phyloP scores from a whole-genome alignment of 2,797 vertebrate genomes.

The Cyclopterus lumpus region DNA sequence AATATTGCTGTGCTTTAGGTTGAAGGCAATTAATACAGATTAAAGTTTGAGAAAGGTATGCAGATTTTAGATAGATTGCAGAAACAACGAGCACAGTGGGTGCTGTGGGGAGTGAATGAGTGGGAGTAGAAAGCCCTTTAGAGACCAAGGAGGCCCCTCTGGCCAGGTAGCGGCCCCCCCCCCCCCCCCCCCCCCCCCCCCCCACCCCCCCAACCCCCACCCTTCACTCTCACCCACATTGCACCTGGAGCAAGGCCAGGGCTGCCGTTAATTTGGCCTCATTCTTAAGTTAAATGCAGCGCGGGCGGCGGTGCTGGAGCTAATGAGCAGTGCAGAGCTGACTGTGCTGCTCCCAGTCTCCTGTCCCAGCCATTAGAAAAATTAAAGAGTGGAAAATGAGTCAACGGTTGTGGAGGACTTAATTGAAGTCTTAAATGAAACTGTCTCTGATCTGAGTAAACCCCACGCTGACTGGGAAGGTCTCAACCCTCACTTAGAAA shows the following conservation, averaged over 20 bases:
- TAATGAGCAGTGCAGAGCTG: slow-evolving; percentile 88
- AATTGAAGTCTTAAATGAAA: slow-evolving; percentile 83
- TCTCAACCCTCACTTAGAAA: slow-evolving; percentile 30
- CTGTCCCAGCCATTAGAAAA: slow-evolving; percentile 87
- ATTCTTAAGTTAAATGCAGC: slow-evolving; percentile 87
- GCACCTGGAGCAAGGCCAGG: slow-evolving; percentile 83
- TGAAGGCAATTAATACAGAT: slow-evolving; percentile 9
- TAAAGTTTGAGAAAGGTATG: slow-evolving; percentile 17
- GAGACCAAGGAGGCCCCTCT: slow-evolving; percentile 34
- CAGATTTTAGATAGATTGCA: slow-evolving; percentile 29
- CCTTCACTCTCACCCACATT: slow-evolving; percentile 72
- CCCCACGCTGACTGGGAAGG: slow-evolving; percentile 61
- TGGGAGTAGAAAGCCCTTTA: slow-evolving; percentile 29
- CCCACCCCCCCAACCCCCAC: slow-evolving; percentile 56
- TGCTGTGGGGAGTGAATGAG: slow-evolving; percentile 10
- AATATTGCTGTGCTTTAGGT: slow-evolving; percentile 24
- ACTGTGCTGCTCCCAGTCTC: slow-evolving; percentile 82
- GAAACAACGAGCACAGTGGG: slow-evolving; percentile 17
- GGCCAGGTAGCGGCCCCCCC: slow-evolving; percentile 72
- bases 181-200: slow-evolving; percentile 58
- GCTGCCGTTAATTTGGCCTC: slow-evolving; percentile 85
- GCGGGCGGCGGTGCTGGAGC: slow-evolving; percentile 81
- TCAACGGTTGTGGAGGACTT: slow-evolving; percentile 81
- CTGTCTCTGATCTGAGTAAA: slow-evolving; percentile 82
- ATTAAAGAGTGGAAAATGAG: slow-evolving; percentile 90